Evolutionary conservation across 1,140 invertebrate species (phyloP).

Genomic region (Anagrus nilaparvatae): DNA sequence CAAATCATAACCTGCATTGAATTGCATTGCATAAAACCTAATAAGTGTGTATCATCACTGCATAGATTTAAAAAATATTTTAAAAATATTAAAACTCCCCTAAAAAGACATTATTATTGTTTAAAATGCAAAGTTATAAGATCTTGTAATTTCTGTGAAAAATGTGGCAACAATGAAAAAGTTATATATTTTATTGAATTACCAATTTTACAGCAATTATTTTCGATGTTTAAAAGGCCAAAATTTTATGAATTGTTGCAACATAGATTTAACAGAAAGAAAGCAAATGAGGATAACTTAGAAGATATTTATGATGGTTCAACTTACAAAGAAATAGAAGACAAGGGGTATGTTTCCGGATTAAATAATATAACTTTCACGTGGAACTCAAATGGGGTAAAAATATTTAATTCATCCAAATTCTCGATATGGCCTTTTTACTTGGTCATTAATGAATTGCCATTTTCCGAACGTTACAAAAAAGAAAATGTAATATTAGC

Average conservation of each 20-base stretch:
- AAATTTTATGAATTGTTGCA: not conserved
- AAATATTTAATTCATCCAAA: not conserved
- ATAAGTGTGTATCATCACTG: no score
- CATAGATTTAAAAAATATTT: no score
- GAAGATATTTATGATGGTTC: slow-evolving; percentile 7
- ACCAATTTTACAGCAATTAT: not conserved
- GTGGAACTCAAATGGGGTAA: not conserved
- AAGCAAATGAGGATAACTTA: not conserved
- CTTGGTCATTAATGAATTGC: not conserved
- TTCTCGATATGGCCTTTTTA: not conserved
- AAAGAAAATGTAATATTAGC: not conserved
- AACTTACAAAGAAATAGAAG: not conserved
- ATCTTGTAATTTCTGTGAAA: not conserved
- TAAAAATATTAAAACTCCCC: no score
- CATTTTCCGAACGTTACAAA: not conserved
- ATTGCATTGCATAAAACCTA: no score
- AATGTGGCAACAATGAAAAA: not conserved
- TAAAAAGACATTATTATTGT: no score
- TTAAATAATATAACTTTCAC: not conserved
- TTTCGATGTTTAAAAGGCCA: not conserved
- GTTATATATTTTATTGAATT: not conserved
- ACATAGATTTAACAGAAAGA: not conserved
- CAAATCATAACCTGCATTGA: no score
- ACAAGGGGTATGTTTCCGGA: not conserved
- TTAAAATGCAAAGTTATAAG: no score